These are phyloP conservation scores for Gobio occitaniae DNA, from an alignment of 2,797 vertebrate species.

Conservation along the genomic window DNA sequence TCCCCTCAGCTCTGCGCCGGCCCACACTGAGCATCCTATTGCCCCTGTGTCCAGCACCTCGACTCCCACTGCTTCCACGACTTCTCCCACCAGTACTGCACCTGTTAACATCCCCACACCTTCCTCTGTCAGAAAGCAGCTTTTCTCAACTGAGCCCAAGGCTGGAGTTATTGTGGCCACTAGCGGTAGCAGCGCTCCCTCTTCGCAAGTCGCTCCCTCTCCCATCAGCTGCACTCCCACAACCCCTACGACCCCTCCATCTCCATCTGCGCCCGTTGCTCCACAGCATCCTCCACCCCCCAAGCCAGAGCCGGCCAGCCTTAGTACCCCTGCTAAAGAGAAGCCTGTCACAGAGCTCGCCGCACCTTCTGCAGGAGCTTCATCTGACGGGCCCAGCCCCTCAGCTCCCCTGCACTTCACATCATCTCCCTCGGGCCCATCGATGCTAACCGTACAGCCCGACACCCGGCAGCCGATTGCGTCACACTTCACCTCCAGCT, in stretches of 20 bases:
- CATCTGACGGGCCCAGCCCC: slow-evolving; percentile 77
- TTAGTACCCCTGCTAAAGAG: slow-evolving; percentile 82
- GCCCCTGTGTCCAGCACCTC: slow-evolving; percentile 74
- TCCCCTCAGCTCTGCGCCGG: slow-evolving; percentile 65
- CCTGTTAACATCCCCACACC: slow-evolving; percentile 86
- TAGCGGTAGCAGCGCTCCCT: slow-evolving; percentile 68
- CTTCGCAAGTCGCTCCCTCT: slow-evolving; percentile 77
- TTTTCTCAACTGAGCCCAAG: slow-evolving; percentile 90
- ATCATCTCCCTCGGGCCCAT: slow-evolving; percentile 74
- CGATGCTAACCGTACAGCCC: slow-evolving; percentile 76
- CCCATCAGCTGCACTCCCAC: slow-evolving; percentile 79
- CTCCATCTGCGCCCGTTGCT: slow-evolving; percentile 81
- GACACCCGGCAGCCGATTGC: slow-evolving; percentile 78
- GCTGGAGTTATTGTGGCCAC: slow-evolving; percentile 76
- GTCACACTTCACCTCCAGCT: slow-evolving; percentile 83
- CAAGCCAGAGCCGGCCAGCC: slow-evolving; percentile 83
- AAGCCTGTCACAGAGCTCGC: slow-evolving; percentile 77
- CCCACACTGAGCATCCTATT: slow-evolving; percentile 80
- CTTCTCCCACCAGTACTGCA: slow-evolving; percentile 79
- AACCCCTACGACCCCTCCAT: slow-evolving; percentile 75
- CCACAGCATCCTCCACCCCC: slow-evolving; percentile 77
- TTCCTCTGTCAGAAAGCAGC: slow-evolving; percentile 93
- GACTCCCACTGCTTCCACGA: slow-evolving; percentile 73
- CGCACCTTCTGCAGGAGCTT: slow-evolving; percentile 66
- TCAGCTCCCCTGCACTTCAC: slow-evolving; percentile 73